Percentiles rank a stretch among this genome's conserved stretches.
phyloP scores from a whole-genome alignment of 2,888 invertebrate species.

The Tridacna crocea region DNA sequence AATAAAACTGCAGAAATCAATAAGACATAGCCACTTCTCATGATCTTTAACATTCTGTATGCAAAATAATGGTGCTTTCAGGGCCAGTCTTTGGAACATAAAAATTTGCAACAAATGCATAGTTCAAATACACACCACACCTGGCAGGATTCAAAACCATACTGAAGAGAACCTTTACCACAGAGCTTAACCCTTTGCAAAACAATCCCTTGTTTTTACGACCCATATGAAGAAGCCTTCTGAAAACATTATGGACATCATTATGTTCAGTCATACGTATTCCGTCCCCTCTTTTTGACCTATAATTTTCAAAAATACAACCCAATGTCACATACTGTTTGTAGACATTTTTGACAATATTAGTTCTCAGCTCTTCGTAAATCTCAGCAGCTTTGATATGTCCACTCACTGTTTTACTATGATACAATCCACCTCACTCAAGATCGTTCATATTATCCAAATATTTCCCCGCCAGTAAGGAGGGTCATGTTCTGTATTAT shows the following conservation, averaged over 20 bases:
- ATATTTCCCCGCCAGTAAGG: conserved; percentile 99
- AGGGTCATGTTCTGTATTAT: conserved; percentile 94
- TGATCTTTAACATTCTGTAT: no score
- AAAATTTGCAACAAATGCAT: no score
- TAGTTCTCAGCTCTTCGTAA: conserved; percentile 88
- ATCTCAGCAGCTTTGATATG: conserved; percentile 86
- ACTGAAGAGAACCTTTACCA: no score
- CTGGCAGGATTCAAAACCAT: no score
- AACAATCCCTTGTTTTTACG: not conserved
- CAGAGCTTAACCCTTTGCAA: no score
- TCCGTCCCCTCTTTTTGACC: conserved; percentile 94
- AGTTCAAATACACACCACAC: no score
- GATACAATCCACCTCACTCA: conserved; percentile 91
- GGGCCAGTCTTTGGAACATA: no score
- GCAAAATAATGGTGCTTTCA: no score
- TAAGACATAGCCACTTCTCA: no score
- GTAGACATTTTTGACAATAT: conserved; percentile 93
- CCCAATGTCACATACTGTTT: conserved; percentile 94
- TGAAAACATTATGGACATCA: no score
- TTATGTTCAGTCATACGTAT: conserved; percentile 87
- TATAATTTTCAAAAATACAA: conserved; percentile 99
- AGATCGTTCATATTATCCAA: conserved; percentile 98
- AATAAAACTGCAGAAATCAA: no score
- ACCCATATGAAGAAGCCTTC: not conserved
- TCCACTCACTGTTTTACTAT: conserved; percentile 90